Percentiles rank a stretch among this genome's conserved stretches.
phyloP scores from a whole-genome alignment of 2,113 vertebrate species.

The Cyprinus carpio region DNA sequence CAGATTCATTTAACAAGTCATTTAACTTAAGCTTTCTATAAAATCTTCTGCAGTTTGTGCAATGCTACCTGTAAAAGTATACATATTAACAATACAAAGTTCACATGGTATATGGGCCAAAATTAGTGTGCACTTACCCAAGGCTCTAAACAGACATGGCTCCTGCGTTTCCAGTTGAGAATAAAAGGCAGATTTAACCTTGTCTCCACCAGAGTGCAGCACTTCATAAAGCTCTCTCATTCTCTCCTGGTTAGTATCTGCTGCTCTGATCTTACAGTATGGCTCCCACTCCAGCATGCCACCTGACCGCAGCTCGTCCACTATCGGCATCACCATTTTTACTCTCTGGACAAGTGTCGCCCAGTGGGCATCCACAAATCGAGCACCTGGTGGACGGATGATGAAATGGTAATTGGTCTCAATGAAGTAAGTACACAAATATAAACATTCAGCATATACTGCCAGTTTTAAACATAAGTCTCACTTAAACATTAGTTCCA shows the following conservation, averaged over 20 bases:
- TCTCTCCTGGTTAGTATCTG: constrained; percentile 24
- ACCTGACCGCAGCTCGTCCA: neutral
- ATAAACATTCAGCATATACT: neutral
- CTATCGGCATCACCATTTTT: constrained; percentile 20
- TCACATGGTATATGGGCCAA: neutral
- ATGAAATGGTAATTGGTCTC: neutral
- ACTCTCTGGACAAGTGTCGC: constrained; percentile 10
- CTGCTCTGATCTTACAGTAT: constrained; percentile 12
- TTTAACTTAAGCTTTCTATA: neutral
- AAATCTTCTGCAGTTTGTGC: neutral
- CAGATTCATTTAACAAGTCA: neutral
- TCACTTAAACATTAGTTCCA: too few relatives aligned
- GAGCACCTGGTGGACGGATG: neutral
- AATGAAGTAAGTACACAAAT: neutral
- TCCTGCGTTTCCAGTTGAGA: neutral
- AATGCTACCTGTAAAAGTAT: neutral
- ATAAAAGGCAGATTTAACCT: constrained; percentile 41
- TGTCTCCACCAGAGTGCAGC: constrained; percentile 14
- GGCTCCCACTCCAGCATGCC: neutral
- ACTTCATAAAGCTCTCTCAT: neutral
- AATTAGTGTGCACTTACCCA: neutral
- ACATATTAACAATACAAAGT: neutral
- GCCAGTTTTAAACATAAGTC: neutral
- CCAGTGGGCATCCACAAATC: constrained; percentile 8
- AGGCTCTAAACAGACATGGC: neutral